Base-by-base conservation (phyloP, 2,797 vertebrate species). In the Artibeus jamaicensis region DNA sequence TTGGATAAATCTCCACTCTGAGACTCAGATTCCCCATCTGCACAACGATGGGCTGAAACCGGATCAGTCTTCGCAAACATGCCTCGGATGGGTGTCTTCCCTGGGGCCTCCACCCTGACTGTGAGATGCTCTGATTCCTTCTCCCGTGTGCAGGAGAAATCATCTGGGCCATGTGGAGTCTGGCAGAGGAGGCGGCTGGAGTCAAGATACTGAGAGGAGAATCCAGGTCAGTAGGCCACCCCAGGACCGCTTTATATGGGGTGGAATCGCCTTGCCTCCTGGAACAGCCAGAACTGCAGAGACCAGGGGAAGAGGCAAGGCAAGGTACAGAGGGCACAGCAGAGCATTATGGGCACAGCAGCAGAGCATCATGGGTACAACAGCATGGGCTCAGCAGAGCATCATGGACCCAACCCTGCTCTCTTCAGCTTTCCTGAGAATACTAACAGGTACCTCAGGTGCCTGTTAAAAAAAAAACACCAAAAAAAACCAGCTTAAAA, bases 191-290 rank as follows among this genome's bases (percentile, higher is more conserved):
- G 77, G 85, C 7, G 0, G 92, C 4, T 95, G 89, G 81, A 92
- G 90, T 92, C 84, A 77, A 74, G 85, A 97, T 86, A 46, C 76
- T 73, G 87, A 94, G 67, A 67, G 15, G 71, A 96, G 93, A 96
- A 97, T 95, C 82, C 96, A 93, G 96, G 97, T 97, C 95, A 96
- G 92, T 95, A 96, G 96, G 96, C 42, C 94, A 81, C 65, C 76
- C 92, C 37, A 70, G 88, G 81, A 90, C 37, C 26, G 1, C 68
- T 92, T 94, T 85, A 82, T 57, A 77, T 74, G 85, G 70, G 71
- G 48, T 88, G 68, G 88, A 92, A 94, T 73, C 68, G 91, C 92
- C 91, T 94, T 39, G 3, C 42, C 67, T 93, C 85, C 78, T 74
- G 46, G 34, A 92, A 59, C 76, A 91, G 57, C 70, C 70, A 68